Base-by-base conservation (phyloP, 1,140 invertebrate species). In the Ceratosolen fusciceps region DNA sequence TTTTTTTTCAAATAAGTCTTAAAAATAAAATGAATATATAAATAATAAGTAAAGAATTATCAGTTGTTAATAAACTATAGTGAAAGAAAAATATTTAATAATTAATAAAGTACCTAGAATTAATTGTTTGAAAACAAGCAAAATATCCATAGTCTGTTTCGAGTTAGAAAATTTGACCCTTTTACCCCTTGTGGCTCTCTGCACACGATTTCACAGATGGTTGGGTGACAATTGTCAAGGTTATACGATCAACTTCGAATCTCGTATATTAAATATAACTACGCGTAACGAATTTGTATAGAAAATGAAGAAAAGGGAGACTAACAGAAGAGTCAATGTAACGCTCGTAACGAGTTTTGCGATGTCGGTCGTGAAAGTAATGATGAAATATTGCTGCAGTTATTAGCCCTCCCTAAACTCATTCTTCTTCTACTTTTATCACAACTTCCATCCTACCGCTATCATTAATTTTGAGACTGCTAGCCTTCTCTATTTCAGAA, bases 351-450 rank as follows among this genome's bases (percentile, higher is more conserved):
- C 82, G 79, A 87, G 86, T 87, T 84, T 83, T 49, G 16, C 43
- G n/a, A 43, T 24, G 29, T 12, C 8, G 26, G 76, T 85, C 86
- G 87, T 90, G 88, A 86, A 83, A 77, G 84, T 91, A 91, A 91
- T 91, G 90, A 91, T 91, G 90, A 91, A 91, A 91, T 91, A 91
- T 91, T 88, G 85, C 85, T 81, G 83, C 77, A 83, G 83, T 88
- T 72, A 78, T 72, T 21, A 26, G 1, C 81, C 83, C 81, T 80
- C 81, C 80, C 84, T 82, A 82, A 79, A 84, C 84, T 83, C 81
- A 75, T 77, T 82, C 83, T 79, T 84, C 85, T 83, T 80, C 83
- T 85, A 85, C 85, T 29, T 31, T 16, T 10, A 1, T 4, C 21
- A n/a, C 34, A 19, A 12, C n/a, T 65, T 14, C 60, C 72, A 0